phyloP scores from a whole-genome alignment of 2,888 invertebrate genomes.

The Luperina nickerlii region DNA sequence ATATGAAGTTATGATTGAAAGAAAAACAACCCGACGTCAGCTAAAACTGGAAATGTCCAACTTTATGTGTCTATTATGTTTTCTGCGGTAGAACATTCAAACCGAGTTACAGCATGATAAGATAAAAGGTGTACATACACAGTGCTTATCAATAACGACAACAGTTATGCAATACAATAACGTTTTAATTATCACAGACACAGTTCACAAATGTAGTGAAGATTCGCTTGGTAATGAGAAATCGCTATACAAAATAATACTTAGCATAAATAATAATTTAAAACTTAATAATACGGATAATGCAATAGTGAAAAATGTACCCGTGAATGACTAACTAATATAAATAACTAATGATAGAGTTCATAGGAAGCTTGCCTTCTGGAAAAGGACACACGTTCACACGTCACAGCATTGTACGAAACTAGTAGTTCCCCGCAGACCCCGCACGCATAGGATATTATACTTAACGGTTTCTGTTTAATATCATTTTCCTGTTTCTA shows the following conservation, averaged over 20 bases:
- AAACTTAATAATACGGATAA: neutral
- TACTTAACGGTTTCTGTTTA: neutral
- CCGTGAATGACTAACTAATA: conserved; percentile 18
- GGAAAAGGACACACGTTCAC: conserved; percentile 10
- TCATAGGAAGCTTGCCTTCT: conserved; percentile 3
- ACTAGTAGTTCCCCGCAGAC: conserved; percentile 45
- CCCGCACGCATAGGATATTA: neutral
- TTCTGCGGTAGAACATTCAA: neutral
- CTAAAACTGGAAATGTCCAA: too few relatives aligned
- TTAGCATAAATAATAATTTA: neutral
- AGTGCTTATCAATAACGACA: conserved; percentile 8
- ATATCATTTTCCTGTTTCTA: conserved; percentile 30
- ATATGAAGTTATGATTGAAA: neutral
- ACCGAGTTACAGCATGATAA: neutral
- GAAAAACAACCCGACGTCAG: neutral
- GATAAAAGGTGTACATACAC: conserved; percentile 8
- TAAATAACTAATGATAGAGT: conserved; percentile 9
- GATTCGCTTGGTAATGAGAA: conserved; percentile 6
- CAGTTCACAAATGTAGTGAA: conserved; percentile 3
- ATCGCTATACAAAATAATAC: neutral
- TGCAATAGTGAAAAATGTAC: conserved; percentile 28
- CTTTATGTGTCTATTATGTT: too few relatives aligned
- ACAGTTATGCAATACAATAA: neutral
- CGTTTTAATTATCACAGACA: conserved; percentile 28
- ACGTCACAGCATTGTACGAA: conserved; percentile 31